These are phyloP conservation scores for Cyclura pinguis DNA, from an alignment of 2,797 vertebrate species.

Conservation along the genomic window DNA sequence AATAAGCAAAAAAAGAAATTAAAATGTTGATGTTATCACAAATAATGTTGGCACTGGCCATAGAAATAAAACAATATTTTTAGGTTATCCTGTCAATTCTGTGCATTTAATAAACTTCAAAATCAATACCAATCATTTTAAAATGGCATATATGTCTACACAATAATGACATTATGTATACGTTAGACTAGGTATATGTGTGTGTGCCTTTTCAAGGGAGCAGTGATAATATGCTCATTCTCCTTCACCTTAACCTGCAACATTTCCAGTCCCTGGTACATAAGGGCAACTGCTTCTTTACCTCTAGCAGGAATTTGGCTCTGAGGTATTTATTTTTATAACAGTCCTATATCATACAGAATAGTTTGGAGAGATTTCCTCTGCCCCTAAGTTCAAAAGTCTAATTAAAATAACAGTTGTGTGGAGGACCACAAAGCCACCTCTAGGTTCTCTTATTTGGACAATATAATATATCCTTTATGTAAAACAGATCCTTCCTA, in stretches of 20 bases:
- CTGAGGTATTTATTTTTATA: background rate
- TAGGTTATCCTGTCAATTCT: background rate
- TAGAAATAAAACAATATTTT: background rate
- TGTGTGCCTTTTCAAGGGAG: background rate
- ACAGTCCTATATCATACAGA: background rate
- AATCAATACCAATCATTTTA: background rate
- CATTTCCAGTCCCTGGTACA: background rate
- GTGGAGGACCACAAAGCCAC: background rate
- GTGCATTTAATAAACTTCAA: background rate
- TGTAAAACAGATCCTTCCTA: background rate
- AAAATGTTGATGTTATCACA: background rate
- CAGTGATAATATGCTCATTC: background rate
- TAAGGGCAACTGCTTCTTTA: background rate
- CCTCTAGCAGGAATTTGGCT: background rate
- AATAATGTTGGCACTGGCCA: background rate
- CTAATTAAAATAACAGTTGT: background rate
- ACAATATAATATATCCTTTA: background rate
- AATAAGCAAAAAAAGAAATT: constrained; percentile 67
- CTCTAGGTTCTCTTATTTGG: background rate
- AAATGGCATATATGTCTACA: background rate
- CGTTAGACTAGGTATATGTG: background rate
- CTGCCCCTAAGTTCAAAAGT: background rate
- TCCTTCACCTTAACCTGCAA: background rate
- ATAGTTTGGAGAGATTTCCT: background rate
- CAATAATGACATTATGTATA: background rate